Conservation (phyloP, 2,113 vertebrate genomes). For the Callopanchax toddi region DNA sequence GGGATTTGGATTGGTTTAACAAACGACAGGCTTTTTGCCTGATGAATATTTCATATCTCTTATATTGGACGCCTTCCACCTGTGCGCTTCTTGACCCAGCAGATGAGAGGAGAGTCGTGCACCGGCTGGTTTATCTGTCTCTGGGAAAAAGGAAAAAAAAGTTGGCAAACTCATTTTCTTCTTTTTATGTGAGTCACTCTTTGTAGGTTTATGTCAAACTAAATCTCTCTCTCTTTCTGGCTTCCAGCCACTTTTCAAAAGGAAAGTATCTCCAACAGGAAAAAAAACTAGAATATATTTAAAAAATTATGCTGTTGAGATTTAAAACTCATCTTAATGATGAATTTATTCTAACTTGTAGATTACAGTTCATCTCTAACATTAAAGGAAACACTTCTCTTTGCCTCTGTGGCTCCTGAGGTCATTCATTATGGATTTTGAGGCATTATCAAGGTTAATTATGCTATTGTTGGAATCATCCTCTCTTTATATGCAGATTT, state of each 20-base stretch:
- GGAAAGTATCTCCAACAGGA: neutral
- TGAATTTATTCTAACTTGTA: neutral
- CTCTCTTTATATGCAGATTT: too few relatives aligned
- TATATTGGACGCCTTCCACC: slow-evolving; percentile 45
- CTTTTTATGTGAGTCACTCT: slow-evolving; percentile 14
- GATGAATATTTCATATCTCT: slow-evolving; percentile 59
- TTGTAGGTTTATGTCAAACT: slow-evolving; percentile 28
- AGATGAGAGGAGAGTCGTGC: slow-evolving; percentile 49
- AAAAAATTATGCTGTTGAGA: neutral
- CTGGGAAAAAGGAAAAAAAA: slow-evolving; percentile 18
- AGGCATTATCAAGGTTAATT: too few relatives aligned
- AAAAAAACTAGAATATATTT: neutral
- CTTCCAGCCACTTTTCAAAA: slow-evolving; percentile 15
- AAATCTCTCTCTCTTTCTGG: slow-evolving; percentile 1
- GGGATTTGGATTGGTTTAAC: slow-evolving; percentile 23
- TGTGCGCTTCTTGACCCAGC: slow-evolving; percentile 51
- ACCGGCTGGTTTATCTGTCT: slow-evolving; percentile 36
- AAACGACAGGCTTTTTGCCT: slow-evolving; percentile 31
- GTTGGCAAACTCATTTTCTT: slow-evolving; percentile 39
- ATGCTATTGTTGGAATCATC: too few relatives aligned
- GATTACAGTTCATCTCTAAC: too few relatives aligned
- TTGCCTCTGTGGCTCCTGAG: neutral
- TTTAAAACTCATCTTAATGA: neutral
- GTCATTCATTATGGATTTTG: neutral
- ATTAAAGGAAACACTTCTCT: too few relatives aligned